Percentiles rank a stretch among this genome's conserved stretches.
phyloP scores from a whole-genome alignment of 2,113 vertebrate species.

The Caloenas nicobarica region DNA sequence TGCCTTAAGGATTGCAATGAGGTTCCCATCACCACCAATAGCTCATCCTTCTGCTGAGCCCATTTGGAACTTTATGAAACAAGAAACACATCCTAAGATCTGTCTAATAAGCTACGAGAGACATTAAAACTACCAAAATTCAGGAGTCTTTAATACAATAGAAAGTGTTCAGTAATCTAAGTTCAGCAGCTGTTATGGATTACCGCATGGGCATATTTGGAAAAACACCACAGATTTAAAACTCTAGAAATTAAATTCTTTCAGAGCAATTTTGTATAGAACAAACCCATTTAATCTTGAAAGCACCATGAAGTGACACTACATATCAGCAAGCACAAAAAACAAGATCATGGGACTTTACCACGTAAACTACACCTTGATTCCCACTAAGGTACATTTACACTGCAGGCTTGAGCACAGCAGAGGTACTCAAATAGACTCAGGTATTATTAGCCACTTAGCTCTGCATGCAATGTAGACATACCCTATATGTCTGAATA shows the following conservation, averaged over 20 bases:
- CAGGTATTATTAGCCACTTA: neutral
- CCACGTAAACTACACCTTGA: neutral
- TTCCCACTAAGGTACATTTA: slow-evolving; percentile 38
- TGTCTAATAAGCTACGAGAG: neutral
- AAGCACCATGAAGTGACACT: slow-evolving; percentile 54
- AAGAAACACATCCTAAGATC: neutral
- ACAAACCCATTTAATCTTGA: slow-evolving; percentile 59
- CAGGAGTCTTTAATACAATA: neutral
- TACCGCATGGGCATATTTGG: neutral
- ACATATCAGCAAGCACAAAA: slow-evolving; percentile 35
- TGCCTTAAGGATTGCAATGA: neutral
- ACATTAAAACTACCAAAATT: slow-evolving; percentile 17
- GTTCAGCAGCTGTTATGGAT: neutral
- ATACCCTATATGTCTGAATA: neutral
- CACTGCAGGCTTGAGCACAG: slow-evolving; percentile 27
- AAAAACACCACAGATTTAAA: slow-evolving; percentile 12
- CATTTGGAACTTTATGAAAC: neutral
- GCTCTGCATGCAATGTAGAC: slow-evolving; percentile 45
- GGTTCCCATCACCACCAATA: neutral
- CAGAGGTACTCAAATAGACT: neutral
- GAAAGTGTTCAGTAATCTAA: slow-evolving; percentile 1
- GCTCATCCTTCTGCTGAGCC: neutral
- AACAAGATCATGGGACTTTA: neutral
- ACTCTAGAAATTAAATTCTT: neutral
- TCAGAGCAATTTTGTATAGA: slow-evolving; percentile 54